Evolutionary conservation across 2,113 vertebrate genomes (phyloP), one percentile per base, ranked within the genome.

Genomic region (Brevimyrus niger): DNA sequence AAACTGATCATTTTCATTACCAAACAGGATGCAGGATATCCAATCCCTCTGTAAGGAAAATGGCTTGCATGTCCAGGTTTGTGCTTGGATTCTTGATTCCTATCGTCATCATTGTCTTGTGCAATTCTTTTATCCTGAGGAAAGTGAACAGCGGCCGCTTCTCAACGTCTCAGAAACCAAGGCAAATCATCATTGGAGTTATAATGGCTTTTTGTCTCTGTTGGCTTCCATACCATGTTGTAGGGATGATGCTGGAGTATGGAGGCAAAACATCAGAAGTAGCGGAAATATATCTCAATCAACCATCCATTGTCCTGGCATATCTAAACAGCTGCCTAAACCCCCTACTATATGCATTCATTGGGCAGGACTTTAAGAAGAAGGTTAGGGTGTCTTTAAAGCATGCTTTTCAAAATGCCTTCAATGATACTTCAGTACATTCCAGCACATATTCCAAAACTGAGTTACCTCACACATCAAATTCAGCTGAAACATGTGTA

Each of bases 271-370:
- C 80, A 4, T 86, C 42, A 1, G 1, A 2, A 6, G 13, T 3
- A 10, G 51, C 65, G 19, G 87, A 35, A 17, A 3, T 13, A 31
- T 44, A 38, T 4, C 93, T 96, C 90, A 95, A 97, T 88, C 91
- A 91, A 0, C 73, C 97, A 80, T 92, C 93, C 17, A 69, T 89
- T 73, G 94, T 94, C 19, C 90, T 97, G 7, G 96, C 96, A 0
- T 96, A 95, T 7, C 88, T 93, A 85, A 97, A 97, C 92, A 97
- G 96, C 92, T 97, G 97, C 2, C 93, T 97, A 13, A 58, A 61
- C 19, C 55, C 87, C 35, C 9, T 87, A 23, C 23, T 87, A 10
- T 97, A 97, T 2, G 96, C 96, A 50, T 95, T 97, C 80, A 93
- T 97, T 93, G 97, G 96, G 3, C 94, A 89, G 53, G 92, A 95